These are phyloP conservation scores for Ypsolopha sequella DNA, from an alignment of 2,888 invertebrate species.

Conservation along the genomic window DNA sequence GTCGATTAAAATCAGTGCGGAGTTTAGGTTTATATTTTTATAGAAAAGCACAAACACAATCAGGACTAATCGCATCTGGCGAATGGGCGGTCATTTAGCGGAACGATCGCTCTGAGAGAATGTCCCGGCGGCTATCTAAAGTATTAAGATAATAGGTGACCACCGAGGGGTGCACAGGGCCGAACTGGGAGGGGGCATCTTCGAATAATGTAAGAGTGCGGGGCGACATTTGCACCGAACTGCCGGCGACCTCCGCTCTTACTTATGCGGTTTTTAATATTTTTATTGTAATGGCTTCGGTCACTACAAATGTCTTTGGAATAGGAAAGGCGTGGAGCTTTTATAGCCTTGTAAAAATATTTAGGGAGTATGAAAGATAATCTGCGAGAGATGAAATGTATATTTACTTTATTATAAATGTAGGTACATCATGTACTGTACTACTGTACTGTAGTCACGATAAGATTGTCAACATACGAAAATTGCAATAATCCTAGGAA, in stretches of 20 bases:
- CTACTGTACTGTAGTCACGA: too few species aligned
- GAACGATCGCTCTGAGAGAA: conserved; percentile 54
- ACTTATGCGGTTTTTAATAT: conserved; percentile 72
- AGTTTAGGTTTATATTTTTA: conserved; percentile 54
- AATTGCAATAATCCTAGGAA: too few species aligned
- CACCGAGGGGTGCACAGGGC: conserved; percentile 31
- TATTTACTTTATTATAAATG: too few species aligned
- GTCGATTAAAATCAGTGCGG: conserved; percentile 27
- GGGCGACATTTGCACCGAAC: conserved; percentile 70
- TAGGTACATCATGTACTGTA: too few species aligned
- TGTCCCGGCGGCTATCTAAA: conserved; percentile 66
- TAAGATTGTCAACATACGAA: too few species aligned
- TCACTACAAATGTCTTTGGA: conserved; percentile 22
- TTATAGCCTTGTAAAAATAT: too few species aligned
- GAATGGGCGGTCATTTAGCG: conserved; percentile 63
- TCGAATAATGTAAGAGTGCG: conserved; percentile 67
- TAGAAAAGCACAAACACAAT: conserved; percentile 57
- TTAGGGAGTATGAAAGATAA: too few species aligned
- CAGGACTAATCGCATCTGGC: conserved; percentile 66
- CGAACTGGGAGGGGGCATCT: conserved; percentile 25
- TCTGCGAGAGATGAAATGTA: too few species aligned
- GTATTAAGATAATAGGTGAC: conserved; percentile 64
- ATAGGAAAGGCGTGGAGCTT: background rate
- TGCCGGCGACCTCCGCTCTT: conserved; percentile 67
- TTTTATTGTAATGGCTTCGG: conserved; percentile 74